Base-by-base conservation (phyloP, 2,888 invertebrate species). In the Trissonchulus latispiculum region DNA sequence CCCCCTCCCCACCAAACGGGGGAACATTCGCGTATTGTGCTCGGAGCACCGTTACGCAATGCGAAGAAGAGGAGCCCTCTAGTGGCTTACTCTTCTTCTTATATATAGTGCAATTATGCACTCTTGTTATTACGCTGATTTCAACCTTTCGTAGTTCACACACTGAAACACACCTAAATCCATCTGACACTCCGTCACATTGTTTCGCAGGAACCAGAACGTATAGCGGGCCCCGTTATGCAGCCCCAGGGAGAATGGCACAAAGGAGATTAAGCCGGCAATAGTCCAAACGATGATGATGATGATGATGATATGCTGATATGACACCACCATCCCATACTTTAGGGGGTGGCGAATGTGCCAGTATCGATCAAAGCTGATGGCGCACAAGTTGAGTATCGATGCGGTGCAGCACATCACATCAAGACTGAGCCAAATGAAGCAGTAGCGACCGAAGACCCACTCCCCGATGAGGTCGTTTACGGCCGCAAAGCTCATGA, bases 381-480 rank as follows among this genome's bases (percentile, higher is more conserved):
- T 97, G 80, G 96, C 96, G 85, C 96, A 96, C 77, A 99, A 88
- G 86, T 99, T 97, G 80, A 99, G 89, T 83, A 99, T 99, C 82
- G 96, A 96, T 72, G 97, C 96, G 74, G 97, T 99, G 79, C 95
- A 95, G 86, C 96, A 96, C 93, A 97, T 95, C 82, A 99, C 95
- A 87, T 99, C 97, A 85, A 96, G 95, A 71, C 96, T 95, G 80
- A 97, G 92, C 96, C 96, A 99, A 72, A 95, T 93, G 87, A 95
- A 94, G 87, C 95, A 96, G 87, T 95, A 94, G 76, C 91, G 90
- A 35, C 96, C 96, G 83, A 99, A 97, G 80, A 93, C 90, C 99
- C 99, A 99, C 85, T 93, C 92, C 84, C 95, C 96, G 78, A 94
- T 87, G 36, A 97, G 88, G 86, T 99, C 97, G 86, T 97, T 96